Evolutionary conservation across 2,113 vertebrate genomes (phyloP).

Genomic region (Halichoerus grypus): DNA sequence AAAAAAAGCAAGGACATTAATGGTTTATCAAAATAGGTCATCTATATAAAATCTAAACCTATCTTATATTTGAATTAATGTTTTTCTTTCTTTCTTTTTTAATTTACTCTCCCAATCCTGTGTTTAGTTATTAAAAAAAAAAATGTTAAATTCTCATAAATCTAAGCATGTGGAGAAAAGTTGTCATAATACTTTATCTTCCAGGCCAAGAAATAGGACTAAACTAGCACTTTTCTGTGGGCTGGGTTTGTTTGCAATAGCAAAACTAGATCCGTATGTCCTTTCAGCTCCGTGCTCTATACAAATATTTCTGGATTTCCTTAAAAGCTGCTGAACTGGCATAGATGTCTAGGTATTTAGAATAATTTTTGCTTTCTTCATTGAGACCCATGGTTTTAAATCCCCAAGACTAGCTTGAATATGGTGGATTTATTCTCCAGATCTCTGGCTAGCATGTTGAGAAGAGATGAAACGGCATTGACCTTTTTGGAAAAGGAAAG

Average conservation of each 20-base stretch:
- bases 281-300: neutral
- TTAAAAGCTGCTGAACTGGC: slow-evolving; percentile 59
- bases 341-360: neutral
- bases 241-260: slow-evolving; percentile 54
- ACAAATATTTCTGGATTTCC: slow-evolving; percentile 68
- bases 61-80: neutral
- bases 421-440: neutral
- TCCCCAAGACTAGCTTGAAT: neutral
- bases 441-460: neutral
- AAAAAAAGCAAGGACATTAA: neutral
- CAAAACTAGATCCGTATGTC: slow-evolving; percentile 45
- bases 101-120: neutral
- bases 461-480: neutral
- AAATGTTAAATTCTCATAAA: slow-evolving; percentile 47
- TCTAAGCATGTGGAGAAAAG: neutral
- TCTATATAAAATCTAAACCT: neutral
- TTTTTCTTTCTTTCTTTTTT: neutral
- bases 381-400: slow-evolving; percentile 15
- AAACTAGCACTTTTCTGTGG: slow-evolving; percentile 44
- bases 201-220: slow-evolving; percentile 58
- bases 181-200: slow-evolving; percentile 63
- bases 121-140: slow-evolving; percentile 37
- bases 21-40: neutral
- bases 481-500: neutral
- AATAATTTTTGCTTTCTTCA: slow-evolving; percentile 7